phyloP scores from a whole-genome alignment of 2,888 invertebrate species.

The Drosophila paucipuncta region DNA sequence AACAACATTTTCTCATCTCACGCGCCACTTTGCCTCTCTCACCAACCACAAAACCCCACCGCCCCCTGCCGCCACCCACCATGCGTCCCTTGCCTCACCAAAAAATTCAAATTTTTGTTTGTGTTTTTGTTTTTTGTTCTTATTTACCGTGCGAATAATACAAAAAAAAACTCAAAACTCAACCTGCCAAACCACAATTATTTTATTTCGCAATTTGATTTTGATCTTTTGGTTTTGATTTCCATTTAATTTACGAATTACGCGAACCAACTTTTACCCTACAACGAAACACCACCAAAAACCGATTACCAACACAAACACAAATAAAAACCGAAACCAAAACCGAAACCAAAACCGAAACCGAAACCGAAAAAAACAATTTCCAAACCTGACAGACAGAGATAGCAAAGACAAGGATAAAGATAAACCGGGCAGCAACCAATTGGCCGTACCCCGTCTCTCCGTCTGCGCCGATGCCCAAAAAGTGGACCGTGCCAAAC shows the following conservation, averaged over 20 bases:
- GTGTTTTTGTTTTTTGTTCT: constrained; percentile 13
- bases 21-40: constrained; percentile 30
- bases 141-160: constrained; percentile 17
- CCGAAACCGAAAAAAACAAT: constrained; percentile 14
- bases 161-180: neutral
- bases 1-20: constrained; percentile 67
- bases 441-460: constrained; percentile 93
- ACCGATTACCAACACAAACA: constrained; percentile 10
- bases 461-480: constrained; percentile 97
- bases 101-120: constrained; percentile 27
- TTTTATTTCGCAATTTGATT: constrained; percentile 37
- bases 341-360: constrained; percentile 1
- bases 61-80: neutral
- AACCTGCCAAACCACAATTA: constrained; percentile 12
- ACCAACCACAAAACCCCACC: constrained; percentile 7
- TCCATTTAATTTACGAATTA: constrained; percentile 18
- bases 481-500: constrained; percentile 95
- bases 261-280: constrained; percentile 26
- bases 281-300: constrained; percentile 7
- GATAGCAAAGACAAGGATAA: constrained; percentile 92
- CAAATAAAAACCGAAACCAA: constrained; percentile 24
- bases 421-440: constrained; percentile 90
- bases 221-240: constrained; percentile 34
- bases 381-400: constrained; percentile 87
- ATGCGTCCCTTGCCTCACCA: neutral